Evolutionary conservation across 1,140 invertebrate species (phyloP).

Genomic region (Muscidifurax raptorellus): DNA sequence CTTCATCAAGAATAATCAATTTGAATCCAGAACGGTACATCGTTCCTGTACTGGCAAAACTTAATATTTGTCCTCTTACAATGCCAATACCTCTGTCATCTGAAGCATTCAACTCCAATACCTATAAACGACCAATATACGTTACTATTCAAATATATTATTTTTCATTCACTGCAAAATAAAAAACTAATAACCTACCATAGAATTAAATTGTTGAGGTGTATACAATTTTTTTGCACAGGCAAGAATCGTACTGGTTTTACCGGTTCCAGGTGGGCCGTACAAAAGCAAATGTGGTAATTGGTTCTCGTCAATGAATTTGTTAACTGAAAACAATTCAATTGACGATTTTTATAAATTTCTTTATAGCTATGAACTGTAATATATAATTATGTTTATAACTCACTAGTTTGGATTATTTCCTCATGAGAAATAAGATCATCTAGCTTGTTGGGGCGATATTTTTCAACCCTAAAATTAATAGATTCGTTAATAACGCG

Average conservation of each 20-base stretch:
- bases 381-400: conserved; percentile 22
- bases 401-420: conserved; percentile 96
- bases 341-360: conserved; percentile 23
- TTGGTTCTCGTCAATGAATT: conserved; percentile 94
- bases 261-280: conserved; percentile 98
- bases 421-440: conserved; percentile 98
- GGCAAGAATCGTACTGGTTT: conserved; percentile 98
- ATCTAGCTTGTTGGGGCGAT: conserved; percentile 91
- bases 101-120: conserved; percentile 97
- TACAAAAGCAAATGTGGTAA: conserved; percentile 98
- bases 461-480: conserved; percentile 96
- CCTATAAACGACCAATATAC: conserved; percentile 74
- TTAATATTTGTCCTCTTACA: conserved; percentile 96
- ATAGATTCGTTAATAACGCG: background rate
- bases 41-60: conserved; percentile 97
- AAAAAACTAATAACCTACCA: conserved; percentile 79
- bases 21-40: conserved; percentile 97
- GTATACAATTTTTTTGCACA: conserved; percentile 96
- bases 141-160: background rate
- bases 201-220: conserved; percentile 89
- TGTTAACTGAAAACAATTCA: conserved; percentile 82
- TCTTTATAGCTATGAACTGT: background rate
- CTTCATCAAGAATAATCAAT: conserved; percentile 98
- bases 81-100: conserved; percentile 99
- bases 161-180: background rate